Evolutionary conservation across 2,797 vertebrate genomes (phyloP), one percentile per base, ranked within the genome.

Genomic region (Tolypeutes matacus): DNA sequence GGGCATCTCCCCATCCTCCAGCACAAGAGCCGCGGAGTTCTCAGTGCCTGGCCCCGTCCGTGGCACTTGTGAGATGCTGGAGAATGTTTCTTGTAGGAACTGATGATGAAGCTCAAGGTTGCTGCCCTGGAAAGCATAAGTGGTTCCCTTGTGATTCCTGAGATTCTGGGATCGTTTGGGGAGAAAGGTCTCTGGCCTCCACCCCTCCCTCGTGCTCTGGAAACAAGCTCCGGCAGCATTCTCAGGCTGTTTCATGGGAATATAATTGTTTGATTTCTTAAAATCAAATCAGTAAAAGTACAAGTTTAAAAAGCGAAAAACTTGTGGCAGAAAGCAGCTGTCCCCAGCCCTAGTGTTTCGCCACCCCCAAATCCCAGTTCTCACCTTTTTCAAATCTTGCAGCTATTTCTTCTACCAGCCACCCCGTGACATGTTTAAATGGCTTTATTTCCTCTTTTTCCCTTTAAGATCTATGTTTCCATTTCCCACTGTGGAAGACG

Each of bases 311-410:
- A 60, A 27, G 36, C 5, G 4, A 29, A 36, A 80, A 62, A 12
- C 18, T 42, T 34, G 5, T 3, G 10, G 2, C 27, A 46, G 42
- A 17, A 4, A 0, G 0, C 4, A 14, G 2, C 58, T 0, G 2
- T 15, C 9, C 31, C 23, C 36, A 0, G 31, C 6, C n/a, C 39
- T 14, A 12, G 14, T 0, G 8, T 42, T 7, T 4, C 2, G 49
- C 49, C 60, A 10, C 1, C 23, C 2, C 70, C 0, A 1, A 15
- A 36, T 11, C 0, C 36, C 29, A 2, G 46, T 8, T 46, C 46
- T 11, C 46, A 46, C 46, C 46, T 46, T 46, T 46, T 11, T 46
- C 46, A 46, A 46, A 1, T 46, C 46, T 46, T 46, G 46, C 9
- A 46, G 42, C 42, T 46, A 9, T 46, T 46, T 46, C 42, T 46